These are phyloP conservation scores for Eucera pruinosa DNA, from an alignment of 2,888 invertebrate species.

Conservation along the genomic window DNA sequence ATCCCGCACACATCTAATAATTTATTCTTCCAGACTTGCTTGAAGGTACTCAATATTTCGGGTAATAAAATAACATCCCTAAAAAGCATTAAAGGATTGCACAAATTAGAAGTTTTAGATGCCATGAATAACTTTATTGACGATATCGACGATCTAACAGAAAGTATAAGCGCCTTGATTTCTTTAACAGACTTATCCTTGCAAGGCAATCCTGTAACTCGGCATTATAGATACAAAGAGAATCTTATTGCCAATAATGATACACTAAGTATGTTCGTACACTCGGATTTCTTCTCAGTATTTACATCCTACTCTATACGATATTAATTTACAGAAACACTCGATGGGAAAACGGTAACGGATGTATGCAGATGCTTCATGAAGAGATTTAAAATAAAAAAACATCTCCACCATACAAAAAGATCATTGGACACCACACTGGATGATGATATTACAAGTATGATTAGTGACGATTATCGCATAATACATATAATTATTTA, in stretches of 20 bases:
- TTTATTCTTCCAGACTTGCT: slow-evolving; percentile 86
- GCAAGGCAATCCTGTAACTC: slow-evolving; percentile 88
- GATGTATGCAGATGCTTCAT: slow-evolving; percentile 87
- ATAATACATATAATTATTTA: not conserved
- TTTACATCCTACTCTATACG: slow-evolving; percentile 15
- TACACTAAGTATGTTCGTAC: slow-evolving; percentile 85
- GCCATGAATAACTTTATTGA: slow-evolving; percentile 87
- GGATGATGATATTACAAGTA: slow-evolving; percentile 76
- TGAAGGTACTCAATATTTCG: slow-evolving; percentile 87
- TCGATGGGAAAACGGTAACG: slow-evolving; percentile 87
- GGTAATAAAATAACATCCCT: slow-evolving; percentile 87
- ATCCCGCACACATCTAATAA: too few relatives aligned
- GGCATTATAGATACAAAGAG: slow-evolving; percentile 88
- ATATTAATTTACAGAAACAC: slow-evolving; percentile 84
- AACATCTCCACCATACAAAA: slow-evolving; percentile 80
- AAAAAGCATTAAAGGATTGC: slow-evolving; percentile 85
- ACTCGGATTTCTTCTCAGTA: not conserved
- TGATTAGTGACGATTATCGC: not conserved
- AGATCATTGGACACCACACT: slow-evolving; percentile 72
- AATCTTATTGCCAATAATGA: slow-evolving; percentile 88
- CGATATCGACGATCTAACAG: slow-evolving; percentile 86
- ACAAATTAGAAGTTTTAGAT: slow-evolving; percentile 85
- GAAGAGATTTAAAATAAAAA: slow-evolving; percentile 87
- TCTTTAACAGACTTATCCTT: slow-evolving; percentile 86
- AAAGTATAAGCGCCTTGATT: slow-evolving; percentile 86